A percentile compares a stretch with the other conserved stretches of the same genome.
These are phyloP conservation scores for Seira ritae DNA, from an alignment of 2,888 invertebrate species.

Conservation along the genomic window DNA sequence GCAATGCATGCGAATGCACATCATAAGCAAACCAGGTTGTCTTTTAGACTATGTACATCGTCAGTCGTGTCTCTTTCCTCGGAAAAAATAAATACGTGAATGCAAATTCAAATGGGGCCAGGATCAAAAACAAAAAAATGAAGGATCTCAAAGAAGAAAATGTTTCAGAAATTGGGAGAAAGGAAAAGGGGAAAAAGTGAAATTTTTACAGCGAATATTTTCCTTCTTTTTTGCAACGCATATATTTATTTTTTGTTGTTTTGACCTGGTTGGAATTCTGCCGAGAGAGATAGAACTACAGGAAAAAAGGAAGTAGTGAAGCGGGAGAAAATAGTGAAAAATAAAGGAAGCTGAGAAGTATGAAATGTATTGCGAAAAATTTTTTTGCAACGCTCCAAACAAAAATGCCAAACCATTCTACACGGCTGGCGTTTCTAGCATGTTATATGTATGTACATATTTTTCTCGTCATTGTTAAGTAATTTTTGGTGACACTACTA, in stretches of 20 bases:
- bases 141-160: no score
- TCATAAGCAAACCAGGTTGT: no score
- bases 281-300: constrained; percentile 31
- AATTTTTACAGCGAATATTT: background rate
- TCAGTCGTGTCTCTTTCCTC: no score
- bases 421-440: background rate
- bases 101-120: no score
- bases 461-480: no score
- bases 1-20: no score
- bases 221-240: constrained; percentile 5
- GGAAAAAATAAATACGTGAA: no score
- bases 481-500: no score
- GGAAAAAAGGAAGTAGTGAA: constrained; percentile 19
- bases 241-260: constrained; percentile 18
- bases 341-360: no score
- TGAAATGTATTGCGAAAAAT: background rate
- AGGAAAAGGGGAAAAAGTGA: background rate
- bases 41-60: no score
- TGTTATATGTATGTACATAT: background rate
- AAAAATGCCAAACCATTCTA: background rate
- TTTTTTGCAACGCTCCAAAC: constrained; percentile 14
- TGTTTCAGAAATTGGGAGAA: no score
- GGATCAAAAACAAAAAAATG: no score
- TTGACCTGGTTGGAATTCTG: constrained; percentile 58
- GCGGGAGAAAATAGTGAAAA: background rate